Base-by-base conservation (phyloP, 2,888 invertebrate genomes). In the Agelastica alni region DNA sequence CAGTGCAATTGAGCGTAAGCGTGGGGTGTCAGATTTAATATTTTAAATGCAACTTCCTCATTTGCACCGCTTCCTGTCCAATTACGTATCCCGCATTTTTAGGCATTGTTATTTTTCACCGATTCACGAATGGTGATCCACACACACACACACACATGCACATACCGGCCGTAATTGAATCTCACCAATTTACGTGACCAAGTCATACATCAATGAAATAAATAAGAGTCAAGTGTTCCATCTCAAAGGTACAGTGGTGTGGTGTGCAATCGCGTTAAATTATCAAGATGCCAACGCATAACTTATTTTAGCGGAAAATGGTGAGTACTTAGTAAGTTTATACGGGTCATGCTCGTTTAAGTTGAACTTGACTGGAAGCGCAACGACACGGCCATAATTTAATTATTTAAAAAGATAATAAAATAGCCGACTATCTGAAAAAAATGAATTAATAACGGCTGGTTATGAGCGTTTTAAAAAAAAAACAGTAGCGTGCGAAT, bases 41-140 rank as follows among this genome's bases (percentile, higher is more conserved):
- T 61, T 64, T 60, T 65, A 62, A 64, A 65, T 63, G 60, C 57
- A 57, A 68, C 68, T 67, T 71, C 71, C 71, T 71, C 66, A 68
- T 70, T 71, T 68, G 58, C 48, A 43, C 26, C 58, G 60, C 60
- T 69, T 68, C 68, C 70, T 68, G 67, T 58, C 57, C 46, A 59
- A 39, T 63, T 60, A 56, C 59, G 61, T 59, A 62, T 66, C 68
- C 67, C 67, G 67, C 65, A 69, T 69, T 64, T 49, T 63, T 16
- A 64, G 61, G 53, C 61, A 61, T 65, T 60, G 61, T 63, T 63
- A 65, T 64, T 61, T 68, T 67, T 64, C 59, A 64, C 60, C 61
- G 62, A 63, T 66, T 66, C 59, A 63, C 61, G 59, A 62, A 63
- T 62, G 62, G 62, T 61, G 57, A 59, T 63, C 64, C 60, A 47